Evolutionary conservation across 2,113 vertebrate genomes (phyloP), one percentile per base, ranked within the genome.

Genomic region (Lepisosteus osseus): DNA sequence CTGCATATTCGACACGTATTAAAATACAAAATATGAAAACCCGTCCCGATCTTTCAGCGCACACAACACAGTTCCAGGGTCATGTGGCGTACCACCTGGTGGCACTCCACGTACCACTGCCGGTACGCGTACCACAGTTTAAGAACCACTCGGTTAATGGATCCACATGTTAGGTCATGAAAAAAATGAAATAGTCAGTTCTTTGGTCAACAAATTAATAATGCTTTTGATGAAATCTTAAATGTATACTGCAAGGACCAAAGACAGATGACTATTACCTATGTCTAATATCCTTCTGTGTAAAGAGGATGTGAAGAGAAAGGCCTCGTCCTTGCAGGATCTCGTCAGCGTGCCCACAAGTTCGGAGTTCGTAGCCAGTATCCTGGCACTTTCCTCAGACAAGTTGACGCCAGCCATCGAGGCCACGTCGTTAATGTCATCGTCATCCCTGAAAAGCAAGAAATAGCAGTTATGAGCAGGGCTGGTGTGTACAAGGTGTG

Each of bases 321-420:
- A 99, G 41, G 95, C 92, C 79, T 99, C 94, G 0, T 96, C 97
- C 80, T 96, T 97, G 84, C 95, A 97, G 65, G 95, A 98, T 12
- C 94, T 86, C 9, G 94, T 97, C 81, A 98, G 86, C 0, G 90
- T 88, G 75, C 95, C 95, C 47, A 97, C 95, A 12, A 98, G 72
- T 62, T 95, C 95, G 0, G 94, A 97, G 84, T 93, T 95, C 15
- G 94, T 97, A 76, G 95, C 96, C 79, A 98, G 79, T 86, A 98
- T 97, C 44, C 92, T 87, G 2, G 93, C 95, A 1, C 94, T 97
- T 83, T 98, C 95, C 82, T 97, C 96, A 0, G 94, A 95, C 43
- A 98, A 78, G 86, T 97, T 99, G 17, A 98, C 95, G 55, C 95
- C 95, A 0, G 95, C 95, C 95, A 97, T 96, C 1, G 94, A 97